These are phyloP conservation scores for Catharus minimus DNA, from an alignment of 2,113 vertebrate genomes.

Conservation along the genomic window DNA sequence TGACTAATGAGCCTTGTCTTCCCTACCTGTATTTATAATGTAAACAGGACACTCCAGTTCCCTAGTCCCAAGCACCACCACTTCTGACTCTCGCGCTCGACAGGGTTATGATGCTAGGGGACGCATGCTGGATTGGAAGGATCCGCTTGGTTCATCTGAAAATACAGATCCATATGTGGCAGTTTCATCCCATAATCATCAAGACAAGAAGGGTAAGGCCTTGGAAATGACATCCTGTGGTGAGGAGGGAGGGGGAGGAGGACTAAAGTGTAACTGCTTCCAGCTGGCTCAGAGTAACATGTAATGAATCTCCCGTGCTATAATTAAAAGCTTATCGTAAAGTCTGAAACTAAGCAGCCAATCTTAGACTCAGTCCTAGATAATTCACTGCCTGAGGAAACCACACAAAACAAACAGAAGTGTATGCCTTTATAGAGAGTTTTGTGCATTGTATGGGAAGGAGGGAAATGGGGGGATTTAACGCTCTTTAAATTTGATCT, in stretches of 20 bases:
- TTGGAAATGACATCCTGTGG: conserved; percentile 84
- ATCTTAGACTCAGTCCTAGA: neutral
- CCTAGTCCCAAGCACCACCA: conserved; percentile 87
- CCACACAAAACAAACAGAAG: conserved; percentile 74
- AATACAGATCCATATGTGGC: conserved; percentile 93
- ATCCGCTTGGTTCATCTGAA: conserved; percentile 85
- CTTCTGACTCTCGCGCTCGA: conserved; percentile 80
- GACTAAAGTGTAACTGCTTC: conserved; percentile 84
- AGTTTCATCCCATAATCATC: conserved; percentile 94
- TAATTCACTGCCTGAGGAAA: conserved; percentile 46
- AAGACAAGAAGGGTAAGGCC: conserved; percentile 98
- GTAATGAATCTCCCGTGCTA: conserved; percentile 32
- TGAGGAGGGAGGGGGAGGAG: conserved; percentile 73
- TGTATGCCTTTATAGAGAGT: neutral
- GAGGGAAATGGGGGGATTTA: neutral
- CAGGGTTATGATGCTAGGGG: conserved; percentile 88
- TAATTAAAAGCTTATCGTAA: conserved; percentile 55
- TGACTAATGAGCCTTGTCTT: conserved; percentile 59
- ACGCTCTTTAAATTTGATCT: conserved; percentile 3
- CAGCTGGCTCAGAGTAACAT: conserved; percentile 75
- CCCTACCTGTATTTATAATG: conserved; percentile 85
- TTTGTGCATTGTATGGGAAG: neutral
- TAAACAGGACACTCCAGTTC: conserved; percentile 90
- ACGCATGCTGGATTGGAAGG: conserved; percentile 90
- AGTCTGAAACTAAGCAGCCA: conserved; percentile 52